Conservation (phyloP, 1,140 invertebrate genomes). For the Diabrotica virgifera region DNA sequence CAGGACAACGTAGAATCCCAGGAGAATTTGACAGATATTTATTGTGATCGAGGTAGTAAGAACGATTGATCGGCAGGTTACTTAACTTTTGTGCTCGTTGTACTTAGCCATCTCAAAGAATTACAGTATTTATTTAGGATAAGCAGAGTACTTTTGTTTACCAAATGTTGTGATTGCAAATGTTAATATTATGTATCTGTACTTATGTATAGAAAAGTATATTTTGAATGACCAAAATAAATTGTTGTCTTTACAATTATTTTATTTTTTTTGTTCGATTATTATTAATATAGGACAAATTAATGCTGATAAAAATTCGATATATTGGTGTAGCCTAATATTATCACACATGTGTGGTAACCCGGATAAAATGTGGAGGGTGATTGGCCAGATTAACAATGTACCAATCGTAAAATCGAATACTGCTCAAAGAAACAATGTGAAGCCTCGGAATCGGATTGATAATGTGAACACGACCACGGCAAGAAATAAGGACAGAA, state of each 20-base stretch:
- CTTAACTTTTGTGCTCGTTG: neutral
- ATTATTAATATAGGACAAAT: no score
- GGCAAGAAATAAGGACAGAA: no score
- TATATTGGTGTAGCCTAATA: no score
- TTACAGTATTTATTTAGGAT: conserved; percentile 15
- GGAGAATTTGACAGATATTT: conserved; percentile 41
- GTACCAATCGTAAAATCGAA: no score
- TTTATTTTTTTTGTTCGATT: no score
- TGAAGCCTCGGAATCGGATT: no score
- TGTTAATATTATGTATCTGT: conserved; percentile 11
- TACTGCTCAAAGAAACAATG: no score
- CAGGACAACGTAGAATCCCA: conserved; percentile 44
- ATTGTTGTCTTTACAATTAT: neutral
- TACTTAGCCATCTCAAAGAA: conserved; percentile 9
- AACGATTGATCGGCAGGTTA: neutral
- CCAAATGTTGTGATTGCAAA: conserved; percentile 11
- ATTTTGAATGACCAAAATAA: conserved; percentile 19
- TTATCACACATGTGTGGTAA: no score
- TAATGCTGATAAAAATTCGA: no score
- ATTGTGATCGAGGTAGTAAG: conserved; percentile 40
- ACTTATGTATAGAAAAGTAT: conserved; percentile 21
- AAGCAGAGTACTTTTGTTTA: conserved; percentile 6
- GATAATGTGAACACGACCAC: no score
- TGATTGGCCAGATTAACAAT: no score
- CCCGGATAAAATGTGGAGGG: no score